phyloP scores from a whole-genome alignment of 2,797 vertebrate species.

The Australoheros facetus region DNA sequence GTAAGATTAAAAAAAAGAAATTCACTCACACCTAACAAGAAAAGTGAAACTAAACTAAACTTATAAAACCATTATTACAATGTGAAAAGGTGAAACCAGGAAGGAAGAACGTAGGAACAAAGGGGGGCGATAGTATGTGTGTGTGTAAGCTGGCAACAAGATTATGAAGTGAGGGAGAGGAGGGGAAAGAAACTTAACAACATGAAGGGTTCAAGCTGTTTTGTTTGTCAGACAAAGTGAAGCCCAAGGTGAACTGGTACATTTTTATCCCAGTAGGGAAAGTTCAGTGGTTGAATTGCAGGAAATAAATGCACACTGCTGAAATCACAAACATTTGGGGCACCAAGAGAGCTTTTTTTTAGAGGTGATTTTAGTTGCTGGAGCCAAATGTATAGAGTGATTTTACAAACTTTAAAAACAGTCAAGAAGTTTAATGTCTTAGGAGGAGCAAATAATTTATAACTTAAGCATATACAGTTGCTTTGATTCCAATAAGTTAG shows the following conservation, averaged over 20 bases:
- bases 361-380: too few species aligned
- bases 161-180: background rate
- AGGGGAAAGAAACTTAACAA: background rate
- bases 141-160: too few species aligned
- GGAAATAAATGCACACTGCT: background rate
- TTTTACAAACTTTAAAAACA: too few species aligned
- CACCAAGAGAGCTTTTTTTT: background rate
- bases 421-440: background rate
- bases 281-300: background rate
- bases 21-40: too few species aligned
- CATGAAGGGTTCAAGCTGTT: background rate
- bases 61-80: too few species aligned
- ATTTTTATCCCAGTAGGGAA: slow-evolving; percentile 5
- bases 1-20: background rate
- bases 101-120: background rate
- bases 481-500: background rate
- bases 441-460: background rate
- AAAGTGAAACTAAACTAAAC: too few species aligned
- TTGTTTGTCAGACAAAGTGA: background rate
- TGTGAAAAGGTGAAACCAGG: too few species aligned
- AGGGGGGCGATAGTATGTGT: too few species aligned
- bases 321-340: background rate
- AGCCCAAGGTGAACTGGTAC: background rate
- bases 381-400: too few species aligned
- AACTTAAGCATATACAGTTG: background rate